Conservation (phyloP, 37 sponge, comb jelly and placozoan genomes). For the Aplysina aerophoba region DNA sequence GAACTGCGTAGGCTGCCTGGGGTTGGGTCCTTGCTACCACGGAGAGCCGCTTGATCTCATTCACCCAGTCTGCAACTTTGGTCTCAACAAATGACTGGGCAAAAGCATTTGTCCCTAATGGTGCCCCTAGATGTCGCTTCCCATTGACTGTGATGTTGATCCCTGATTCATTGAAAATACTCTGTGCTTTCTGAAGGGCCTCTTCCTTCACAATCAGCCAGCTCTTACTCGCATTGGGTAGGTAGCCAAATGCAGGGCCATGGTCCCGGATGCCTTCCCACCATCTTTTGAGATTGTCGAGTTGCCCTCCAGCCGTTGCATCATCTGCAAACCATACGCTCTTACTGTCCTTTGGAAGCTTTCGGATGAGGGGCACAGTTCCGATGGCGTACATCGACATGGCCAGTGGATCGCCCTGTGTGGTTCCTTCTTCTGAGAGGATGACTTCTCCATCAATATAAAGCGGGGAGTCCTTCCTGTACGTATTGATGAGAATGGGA, state of each 20-base stretch:
- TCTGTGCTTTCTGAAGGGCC: constrained; percentile 19
- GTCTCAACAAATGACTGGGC: constrained; percentile 3
- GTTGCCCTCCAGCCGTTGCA: constrained; percentile 27
- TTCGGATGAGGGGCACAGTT: no score
- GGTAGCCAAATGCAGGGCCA: constrained; percentile 22
- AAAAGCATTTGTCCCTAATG: no score
- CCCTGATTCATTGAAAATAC: constrained; percentile 27
- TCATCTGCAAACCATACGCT: constrained; percentile 27
- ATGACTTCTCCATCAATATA: no score
- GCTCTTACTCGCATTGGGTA: constrained; percentile 27
- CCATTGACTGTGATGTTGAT: constrained; percentile 14
- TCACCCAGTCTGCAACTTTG: constrained; percentile 3
- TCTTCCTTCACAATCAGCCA: constrained; percentile 22
- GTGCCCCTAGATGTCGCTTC: constrained; percentile 19
- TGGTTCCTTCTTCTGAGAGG: no score
- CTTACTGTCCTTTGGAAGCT: background rate
- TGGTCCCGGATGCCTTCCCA: constrained; percentile 2
- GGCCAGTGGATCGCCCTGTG: no score
- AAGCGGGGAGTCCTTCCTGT: no score
- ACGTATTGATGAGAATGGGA: no score
- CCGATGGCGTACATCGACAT: no score
- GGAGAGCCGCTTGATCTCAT: constrained; percentile 22
- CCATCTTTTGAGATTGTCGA: constrained; percentile 22
- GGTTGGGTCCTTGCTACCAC: background rate
- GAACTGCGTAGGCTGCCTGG: constrained; percentile 24